Evolutionary conservation across 2,113 vertebrate species (phyloP).

Genomic region (human): DNA sequence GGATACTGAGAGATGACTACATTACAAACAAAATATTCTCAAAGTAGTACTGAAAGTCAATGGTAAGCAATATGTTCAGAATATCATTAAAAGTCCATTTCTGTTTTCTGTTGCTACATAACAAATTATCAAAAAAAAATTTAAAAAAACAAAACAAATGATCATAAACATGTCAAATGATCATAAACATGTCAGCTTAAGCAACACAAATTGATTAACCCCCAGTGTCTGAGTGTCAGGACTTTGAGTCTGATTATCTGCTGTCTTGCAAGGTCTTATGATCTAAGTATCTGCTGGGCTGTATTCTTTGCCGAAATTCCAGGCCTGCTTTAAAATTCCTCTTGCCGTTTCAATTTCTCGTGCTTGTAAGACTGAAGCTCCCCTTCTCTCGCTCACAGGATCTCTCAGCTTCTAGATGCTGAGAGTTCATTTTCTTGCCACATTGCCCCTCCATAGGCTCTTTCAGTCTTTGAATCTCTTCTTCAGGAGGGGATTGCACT

Average conservation of each 20-base stretch:
- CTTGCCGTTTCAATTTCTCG: neutral
- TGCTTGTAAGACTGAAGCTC: rapidly evolving
- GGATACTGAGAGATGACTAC: neutral
- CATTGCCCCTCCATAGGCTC: rapidly evolving
- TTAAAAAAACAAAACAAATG: neutral
- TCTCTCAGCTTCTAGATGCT: neutral
- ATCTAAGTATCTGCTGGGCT: neutral
- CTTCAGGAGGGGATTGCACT: neutral
- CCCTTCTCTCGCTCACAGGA: neutral
- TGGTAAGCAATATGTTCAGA: neutral
- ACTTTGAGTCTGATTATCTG: neutral
- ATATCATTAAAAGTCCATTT: neutral
- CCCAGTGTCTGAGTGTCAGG: neutral
- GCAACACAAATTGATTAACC: neutral
- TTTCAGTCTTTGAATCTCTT: neutral
- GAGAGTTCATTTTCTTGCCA: neutral
- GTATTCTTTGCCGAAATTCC: neutral
- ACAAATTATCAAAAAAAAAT: neutral
- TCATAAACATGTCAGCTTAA: neutral
- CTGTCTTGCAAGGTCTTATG: neutral
- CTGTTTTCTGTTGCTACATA: neutral
- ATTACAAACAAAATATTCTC: neutral
- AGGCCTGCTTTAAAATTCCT: neutral
- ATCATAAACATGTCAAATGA: neutral
- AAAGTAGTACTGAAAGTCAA: neutral